These are phyloP conservation scores for Stenolophus ochropezus DNA, from an alignment of 2,888 invertebrate species.

Conservation along the genomic window DNA sequence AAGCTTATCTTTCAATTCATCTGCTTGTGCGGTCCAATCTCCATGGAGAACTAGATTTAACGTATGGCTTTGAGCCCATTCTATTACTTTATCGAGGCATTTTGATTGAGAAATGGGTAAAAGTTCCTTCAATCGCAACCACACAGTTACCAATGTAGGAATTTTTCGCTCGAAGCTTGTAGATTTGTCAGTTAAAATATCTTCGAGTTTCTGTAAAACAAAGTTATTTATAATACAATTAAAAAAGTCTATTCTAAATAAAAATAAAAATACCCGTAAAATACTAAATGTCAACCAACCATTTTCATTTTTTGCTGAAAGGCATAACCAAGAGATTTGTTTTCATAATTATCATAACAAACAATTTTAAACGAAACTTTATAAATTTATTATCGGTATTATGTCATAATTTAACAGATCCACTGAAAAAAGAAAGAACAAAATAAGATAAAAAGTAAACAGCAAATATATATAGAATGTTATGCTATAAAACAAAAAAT, in stretches of 20 bases:
- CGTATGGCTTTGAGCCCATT: conserved; percentile 71
- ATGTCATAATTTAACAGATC: conserved; percentile 47
- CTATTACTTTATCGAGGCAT: conserved; percentile 70
- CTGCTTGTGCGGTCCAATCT: conserved; percentile 66
- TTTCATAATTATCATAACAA: conserved; percentile 40
- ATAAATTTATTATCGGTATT: conserved; percentile 38
- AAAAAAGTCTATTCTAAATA: conserved; percentile 1
- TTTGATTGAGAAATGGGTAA: conserved; percentile 67
- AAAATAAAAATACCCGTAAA: conserved; percentile 32
- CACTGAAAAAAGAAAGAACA: conserved; percentile 56
- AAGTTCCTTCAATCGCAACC: conserved; percentile 36
- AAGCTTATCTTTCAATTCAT: conserved; percentile 62
- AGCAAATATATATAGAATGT: conserved; percentile 42
- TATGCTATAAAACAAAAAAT: conserved; percentile 42
- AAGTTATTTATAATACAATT: conserved; percentile 18
- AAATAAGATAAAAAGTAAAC: conserved; percentile 51
- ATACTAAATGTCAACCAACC: conserved; percentile 54
- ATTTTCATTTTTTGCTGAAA: conserved; percentile 43
- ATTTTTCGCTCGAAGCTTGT: conserved; percentile 47
- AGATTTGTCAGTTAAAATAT: conserved; percentile 69
- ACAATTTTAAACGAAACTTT: conserved; percentile 43
- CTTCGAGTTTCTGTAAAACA: conserved; percentile 69
- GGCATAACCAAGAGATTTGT: conserved; percentile 16
- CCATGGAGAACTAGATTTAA: conserved; percentile 71
- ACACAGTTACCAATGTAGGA: conserved; percentile 45